Evolutionary conservation across 2,797 vertebrate species (phyloP), one percentile per base, ranked within the genome.

Genomic region (Petrocephalus schoutedeni): DNA sequence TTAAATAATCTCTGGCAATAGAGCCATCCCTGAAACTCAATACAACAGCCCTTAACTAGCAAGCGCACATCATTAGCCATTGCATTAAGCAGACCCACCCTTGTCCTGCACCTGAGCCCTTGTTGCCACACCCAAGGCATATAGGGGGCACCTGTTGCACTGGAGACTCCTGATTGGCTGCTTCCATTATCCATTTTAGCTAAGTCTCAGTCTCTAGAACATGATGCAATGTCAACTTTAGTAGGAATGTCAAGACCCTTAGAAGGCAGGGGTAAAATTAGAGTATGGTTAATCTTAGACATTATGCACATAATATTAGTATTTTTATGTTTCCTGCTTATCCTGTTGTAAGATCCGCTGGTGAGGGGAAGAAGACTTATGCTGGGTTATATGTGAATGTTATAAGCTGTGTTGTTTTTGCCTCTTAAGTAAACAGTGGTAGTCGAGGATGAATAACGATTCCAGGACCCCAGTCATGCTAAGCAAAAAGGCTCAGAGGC

Each of bases 381-480:
- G 16, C 45, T 49, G 41, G 45, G 77, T 28, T 28, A 28, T 28
- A 28, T 28, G 28, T 49, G 41, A 74, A 74, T 53, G 49, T 49
- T 83, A 83, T 83, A 53, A 83, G 19, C 77, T 83, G 51, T 83
- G 12, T 23, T 83, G 77, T 83, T 82, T 53, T 82, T 9, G 45
- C 41, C 41, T 51, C 2, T 5, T 21, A 3, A 45, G 45, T 51
- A 41, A 51, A 82, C 45, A 19, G 21, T 12, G 77, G 16, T 53
- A 23, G n/a, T n/a, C 0, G 0, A 49, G 45, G 41, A 12, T 53
- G n/a, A 19, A 45, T 74, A 19, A 16, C 14, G 19, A 19, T 74
- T 16, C 77, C 19, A 83, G 51, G n/a, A 51, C 1, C 0, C 8
- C 45, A 53, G 32, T 53, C 45, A 83, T 10, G 3, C 74, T 49